These are phyloP conservation scores for Syrphus vitripennis DNA, from an alignment of 2,888 invertebrate species.

Conservation along the genomic window DNA sequence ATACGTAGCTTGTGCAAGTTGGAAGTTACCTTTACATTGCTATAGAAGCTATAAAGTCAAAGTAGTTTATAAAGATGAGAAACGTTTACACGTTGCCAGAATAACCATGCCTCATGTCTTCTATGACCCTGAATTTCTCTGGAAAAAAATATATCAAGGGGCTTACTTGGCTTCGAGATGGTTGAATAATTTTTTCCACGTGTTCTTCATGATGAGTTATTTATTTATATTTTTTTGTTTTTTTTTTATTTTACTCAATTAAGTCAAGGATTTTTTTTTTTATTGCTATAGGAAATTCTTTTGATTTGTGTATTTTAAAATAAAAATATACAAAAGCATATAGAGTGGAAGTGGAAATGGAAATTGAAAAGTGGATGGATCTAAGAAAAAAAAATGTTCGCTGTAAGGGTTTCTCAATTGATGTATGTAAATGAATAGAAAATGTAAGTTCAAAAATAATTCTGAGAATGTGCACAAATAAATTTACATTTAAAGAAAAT, in stretches of 20 bases:
- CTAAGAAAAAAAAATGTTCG: no score
- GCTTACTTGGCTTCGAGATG: background rate
- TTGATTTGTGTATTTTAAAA: background rate
- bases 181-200: background rate
- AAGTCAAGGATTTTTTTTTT: conserved; percentile 9
- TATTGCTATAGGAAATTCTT: background rate
- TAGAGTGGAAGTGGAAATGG: no score
- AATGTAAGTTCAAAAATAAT: no score
- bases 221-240: background rate
- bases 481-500: no score
- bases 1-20: background rate
- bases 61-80: background rate
- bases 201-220: background rate
- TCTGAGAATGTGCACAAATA: no score
- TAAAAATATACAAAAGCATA: background rate
- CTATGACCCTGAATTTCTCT: background rate
- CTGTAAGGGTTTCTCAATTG: no score
- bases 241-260: background rate
- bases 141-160: background rate
- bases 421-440: no score
- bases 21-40: no score
- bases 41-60: no score
- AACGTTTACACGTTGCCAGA: background rate
- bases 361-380: no score
- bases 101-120: background rate